phyloP scores from a whole-genome alignment of 2,888 invertebrate genomes.

The Lysandra coridon region DNA sequence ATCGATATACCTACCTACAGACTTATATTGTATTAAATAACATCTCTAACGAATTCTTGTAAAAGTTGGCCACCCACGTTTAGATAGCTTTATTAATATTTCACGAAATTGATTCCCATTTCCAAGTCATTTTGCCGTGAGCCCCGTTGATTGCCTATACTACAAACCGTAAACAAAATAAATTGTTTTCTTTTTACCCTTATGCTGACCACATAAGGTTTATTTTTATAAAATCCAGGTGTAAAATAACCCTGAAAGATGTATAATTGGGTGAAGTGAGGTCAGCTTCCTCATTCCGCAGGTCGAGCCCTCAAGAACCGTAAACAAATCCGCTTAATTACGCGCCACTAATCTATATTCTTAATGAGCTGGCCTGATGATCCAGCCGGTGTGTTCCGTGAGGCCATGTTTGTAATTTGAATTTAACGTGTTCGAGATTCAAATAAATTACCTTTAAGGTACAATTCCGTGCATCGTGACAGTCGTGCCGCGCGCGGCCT shows the following conservation, averaged over 20 bases:
- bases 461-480: too few relatives aligned
- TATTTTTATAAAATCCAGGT: not conserved
- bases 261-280: constrained; percentile 31
- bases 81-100: constrained; percentile 1
- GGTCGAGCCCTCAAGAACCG: constrained; percentile 27
- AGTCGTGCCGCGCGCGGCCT: too few relatives aligned
- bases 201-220: not conserved
- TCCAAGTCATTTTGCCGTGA: constrained; percentile 22
- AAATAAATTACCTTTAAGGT: not conserved
- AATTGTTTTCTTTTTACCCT: not conserved
- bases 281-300: constrained; percentile 31
- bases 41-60: not conserved
- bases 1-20: too few relatives aligned
- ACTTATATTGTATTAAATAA: not conserved
- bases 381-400: not conserved
- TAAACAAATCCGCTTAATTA: constrained; percentile 7
- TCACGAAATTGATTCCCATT: constrained; percentile 34
- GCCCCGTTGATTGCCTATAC: constrained; percentile 21
- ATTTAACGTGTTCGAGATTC: not conserved
- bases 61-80: not conserved
- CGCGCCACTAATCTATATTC: constrained; percentile 27
- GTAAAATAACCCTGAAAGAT: not conserved
- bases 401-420: not conserved
- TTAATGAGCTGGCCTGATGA: constrained; percentile 24
- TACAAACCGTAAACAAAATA: not conserved